Base-by-base conservation (phyloP, 2,113 vertebrate genomes). In the Glaucidium brasilianum region DNA sequence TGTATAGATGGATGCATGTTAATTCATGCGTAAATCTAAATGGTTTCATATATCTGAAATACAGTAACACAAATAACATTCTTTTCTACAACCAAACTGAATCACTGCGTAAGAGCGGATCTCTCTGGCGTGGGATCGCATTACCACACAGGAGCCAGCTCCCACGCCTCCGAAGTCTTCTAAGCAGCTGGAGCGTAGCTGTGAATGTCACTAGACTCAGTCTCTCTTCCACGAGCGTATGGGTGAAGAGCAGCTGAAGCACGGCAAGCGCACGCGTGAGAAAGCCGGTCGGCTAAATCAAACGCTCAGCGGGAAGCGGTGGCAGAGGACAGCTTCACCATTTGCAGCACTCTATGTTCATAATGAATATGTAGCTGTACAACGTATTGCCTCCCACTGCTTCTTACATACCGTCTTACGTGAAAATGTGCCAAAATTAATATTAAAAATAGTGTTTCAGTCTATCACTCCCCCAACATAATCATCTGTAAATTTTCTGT, bases 381-480 rank as follows among this genome's bases (percentile, higher is more conserved):
- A 10, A 2, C 0, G 25, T 30, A 13, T 27, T 7, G 19, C 43
- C 58, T 80, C 66, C 55, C 62, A 27, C 37, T 67, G 71, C 58
- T 91, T 50, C 77, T 50, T 30, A 43, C 34, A 16, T 5, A 71
- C 55, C 39, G 35, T 49, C 50, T 43, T 8, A 69, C 2, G 25
- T 63, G 76, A 91, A 96, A 95, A 94, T 32, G 84, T 93, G 96
- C 85, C 97, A 90, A 96, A 94, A 35, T 35, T 85, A 76, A 14
- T 66, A 91, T 69, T 78, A 95, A 97, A 97, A 82, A 15, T 2
- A 53, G 52, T 9, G 15, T 58, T 92, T 60, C 59, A 56, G 82
- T 94, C 95, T 88, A 72, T 59, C 92, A 29, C 82, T 66, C 85
- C 80, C 72, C 91, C 91, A 10, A 2, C 5, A 9, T 32, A 25